phyloP scores from a whole-genome alignment of 2,113 vertebrate genomes.

The Colistium nudipinnis region DNA sequence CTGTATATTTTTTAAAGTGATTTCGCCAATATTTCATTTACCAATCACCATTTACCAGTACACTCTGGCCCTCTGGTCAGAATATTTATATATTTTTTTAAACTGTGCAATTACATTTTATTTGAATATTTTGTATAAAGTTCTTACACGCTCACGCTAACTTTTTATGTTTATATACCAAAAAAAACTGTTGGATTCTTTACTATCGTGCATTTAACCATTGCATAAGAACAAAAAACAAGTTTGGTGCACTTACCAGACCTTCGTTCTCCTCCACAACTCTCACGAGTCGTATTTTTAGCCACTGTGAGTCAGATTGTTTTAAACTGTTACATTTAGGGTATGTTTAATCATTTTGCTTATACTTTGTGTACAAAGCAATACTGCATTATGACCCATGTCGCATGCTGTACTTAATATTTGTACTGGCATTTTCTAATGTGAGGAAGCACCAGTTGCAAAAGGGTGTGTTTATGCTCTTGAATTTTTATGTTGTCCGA shows the following conservation, averaged over 20 bases:
- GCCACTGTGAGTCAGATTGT: slow-evolving; percentile 54
- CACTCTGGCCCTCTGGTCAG: slow-evolving; percentile 44
- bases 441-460: slow-evolving; percentile 39
- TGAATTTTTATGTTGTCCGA: slow-evolving; percentile 37
- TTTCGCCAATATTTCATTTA: slow-evolving; percentile 53
- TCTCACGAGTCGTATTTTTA: slow-evolving; percentile 27
- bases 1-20: slow-evolving; percentile 59
- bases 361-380: slow-evolving; percentile 44
- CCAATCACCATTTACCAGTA: slow-evolving; percentile 43
- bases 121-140: slow-evolving; percentile 65
- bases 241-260: slow-evolving; percentile 65
- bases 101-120: slow-evolving; percentile 77
- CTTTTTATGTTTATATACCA: slow-evolving; percentile 76
- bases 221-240: slow-evolving; percentile 36
- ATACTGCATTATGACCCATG: slow-evolving; percentile 14
- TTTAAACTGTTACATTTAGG: slow-evolving; percentile 64
- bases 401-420: slow-evolving; percentile 32
- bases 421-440: slow-evolving; percentile 22
- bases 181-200: slow-evolving; percentile 70
- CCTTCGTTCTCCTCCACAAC: slow-evolving; percentile 33
- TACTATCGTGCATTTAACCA: slow-evolving; percentile 54
- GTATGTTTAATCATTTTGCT: slow-evolving; percentile 42
- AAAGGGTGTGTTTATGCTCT: slow-evolving; percentile 51
- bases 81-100: slow-evolving; percentile 70
- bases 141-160: slow-evolving; percentile 44